Conservation (phyloP, 2,113 vertebrate species). For the Cyanocitta stelleri region DNA sequence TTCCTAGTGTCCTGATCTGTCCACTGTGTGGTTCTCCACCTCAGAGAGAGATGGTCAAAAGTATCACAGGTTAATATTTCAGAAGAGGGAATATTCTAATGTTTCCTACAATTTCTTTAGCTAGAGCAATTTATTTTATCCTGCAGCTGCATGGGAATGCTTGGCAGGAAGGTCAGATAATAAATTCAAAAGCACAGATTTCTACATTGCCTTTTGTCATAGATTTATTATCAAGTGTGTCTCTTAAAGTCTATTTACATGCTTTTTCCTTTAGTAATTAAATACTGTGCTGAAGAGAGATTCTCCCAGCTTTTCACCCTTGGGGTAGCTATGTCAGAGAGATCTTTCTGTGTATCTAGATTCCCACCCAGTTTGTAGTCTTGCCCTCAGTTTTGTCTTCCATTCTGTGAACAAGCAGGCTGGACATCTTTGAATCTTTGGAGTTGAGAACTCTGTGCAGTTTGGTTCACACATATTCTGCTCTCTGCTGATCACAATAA, state of each 20-base stretch:
- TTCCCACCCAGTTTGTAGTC: neutral
- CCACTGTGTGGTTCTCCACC: neutral
- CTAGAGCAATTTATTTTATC: conserved; percentile 60
- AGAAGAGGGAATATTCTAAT: conserved; percentile 36
- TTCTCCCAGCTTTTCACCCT: neutral
- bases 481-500: neutral
- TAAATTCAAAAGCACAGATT: conserved; percentile 53
- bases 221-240: conserved; percentile 48
- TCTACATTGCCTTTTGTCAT: conserved; percentile 45
- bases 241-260: conserved; percentile 43
- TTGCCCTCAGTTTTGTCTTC: neutral
- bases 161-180: conserved; percentile 52
- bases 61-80: conserved; percentile 12
- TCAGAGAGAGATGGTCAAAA: neutral
- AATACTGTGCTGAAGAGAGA: neutral
- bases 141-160: conserved; percentile 34
- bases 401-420: neutral
- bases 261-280: conserved; percentile 27
- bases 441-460: neutral
- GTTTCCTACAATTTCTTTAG: conserved; percentile 36
- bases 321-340: neutral
- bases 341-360: neutral
- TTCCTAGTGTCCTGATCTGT: neutral
- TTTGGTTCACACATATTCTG: neutral
- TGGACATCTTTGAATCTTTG: neutral